phyloP scores from a whole-genome alignment of 2,888 invertebrate species.

The Polietes domitor region DNA sequence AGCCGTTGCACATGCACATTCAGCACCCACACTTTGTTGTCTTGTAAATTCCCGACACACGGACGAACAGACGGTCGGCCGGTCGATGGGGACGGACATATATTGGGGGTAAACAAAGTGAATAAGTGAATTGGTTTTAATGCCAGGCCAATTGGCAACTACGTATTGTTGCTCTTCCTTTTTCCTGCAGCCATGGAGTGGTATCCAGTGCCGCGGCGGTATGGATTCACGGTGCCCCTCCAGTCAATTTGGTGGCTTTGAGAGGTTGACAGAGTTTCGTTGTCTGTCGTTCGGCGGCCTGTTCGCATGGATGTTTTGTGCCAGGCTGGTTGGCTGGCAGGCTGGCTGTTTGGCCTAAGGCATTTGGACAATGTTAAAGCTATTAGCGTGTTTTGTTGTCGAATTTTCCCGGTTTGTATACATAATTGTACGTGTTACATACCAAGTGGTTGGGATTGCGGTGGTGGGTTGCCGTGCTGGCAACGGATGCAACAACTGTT shows the following conservation, averaged over 20 bases:
- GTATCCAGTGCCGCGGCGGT: not conserved
- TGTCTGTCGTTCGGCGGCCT: not conserved
- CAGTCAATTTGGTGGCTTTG: slow-evolving; percentile 56
- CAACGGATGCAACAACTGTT: not conserved
- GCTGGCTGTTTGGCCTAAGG: slow-evolving; percentile 59
- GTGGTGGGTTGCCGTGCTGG: slow-evolving; percentile 45
- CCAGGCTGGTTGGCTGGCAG: no score
- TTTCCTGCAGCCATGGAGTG: slow-evolving; percentile 45
- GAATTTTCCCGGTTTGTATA: slow-evolving; percentile 60
- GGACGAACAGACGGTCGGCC: not conserved
- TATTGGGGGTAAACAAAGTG: slow-evolving; percentile 14
- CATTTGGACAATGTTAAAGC: slow-evolving; percentile 64
- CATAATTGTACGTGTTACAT: slow-evolving; percentile 55
- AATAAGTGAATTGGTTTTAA: slow-evolving; percentile 34
- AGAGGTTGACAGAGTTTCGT: slow-evolving; percentile 58
- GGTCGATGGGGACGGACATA: not conserved
- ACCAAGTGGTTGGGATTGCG: slow-evolving; percentile 25
- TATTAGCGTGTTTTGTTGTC: slow-evolving; percentile 67
- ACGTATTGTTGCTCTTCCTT: slow-evolving; percentile 35
- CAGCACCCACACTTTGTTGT: slow-evolving; percentile 62
- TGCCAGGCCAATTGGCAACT: slow-evolving; percentile 31
- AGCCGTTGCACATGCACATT: not conserved
- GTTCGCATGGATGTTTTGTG: slow-evolving; percentile 32
- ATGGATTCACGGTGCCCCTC: slow-evolving; percentile 35
- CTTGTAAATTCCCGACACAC: slow-evolving; percentile 35